Evolutionary conservation across 2,113 vertebrate genomes (phyloP), one percentile per base, ranked within the genome.

Genomic region (Apodemus sylvaticus): DNA sequence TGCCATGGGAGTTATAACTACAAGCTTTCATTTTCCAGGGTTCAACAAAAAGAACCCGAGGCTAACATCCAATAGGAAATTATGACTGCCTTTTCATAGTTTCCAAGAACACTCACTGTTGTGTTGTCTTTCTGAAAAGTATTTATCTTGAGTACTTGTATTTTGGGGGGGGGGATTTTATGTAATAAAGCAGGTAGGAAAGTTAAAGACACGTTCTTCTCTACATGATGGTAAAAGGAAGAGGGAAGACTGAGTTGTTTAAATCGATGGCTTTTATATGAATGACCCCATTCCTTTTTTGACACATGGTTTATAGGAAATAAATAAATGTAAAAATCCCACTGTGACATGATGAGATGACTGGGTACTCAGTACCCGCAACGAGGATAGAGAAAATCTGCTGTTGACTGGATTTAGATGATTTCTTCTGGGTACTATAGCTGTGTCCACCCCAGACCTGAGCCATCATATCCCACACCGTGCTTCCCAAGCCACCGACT

Each of bases 301-400:
- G 81, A 87, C 34, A 48, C 17, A 45, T n/a, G 19, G 64, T 68
- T 96, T 94, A 70, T 20, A 91, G 62, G 12, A 94, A 91, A 91
- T 29, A 93, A 62, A 86, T 34, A 88, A 90, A 96, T 70, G 81
- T 90, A 95, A 76, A 79, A 92, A 90, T 26, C 24, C 45, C 60
- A 34, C 86, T 92, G 11, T 77, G 90, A 89, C 78, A 87, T 60
- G 14, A 92, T 39, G 39, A 94, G 95, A 64, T 64, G 89, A 83
- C 6, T 92, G 91, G 55, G 83, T 89, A 34, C 45, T 45, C 73
- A 4, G 2, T 1, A 3, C 12, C 53, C 93, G 78, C 31, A 55
- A 48, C 3, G 3, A 62, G 12, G 66, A 58, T 34, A 78, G 1
- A 20, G 42, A 92, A 79, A 92, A 53, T 88, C 94, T 55, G 87